Percentiles rank a stretch among this genome's conserved stretches.
These are phyloP conservation scores for Gastrophysa polygoni DNA, from an alignment of 2,888 invertebrate genomes.

Conservation along the genomic window DNA sequence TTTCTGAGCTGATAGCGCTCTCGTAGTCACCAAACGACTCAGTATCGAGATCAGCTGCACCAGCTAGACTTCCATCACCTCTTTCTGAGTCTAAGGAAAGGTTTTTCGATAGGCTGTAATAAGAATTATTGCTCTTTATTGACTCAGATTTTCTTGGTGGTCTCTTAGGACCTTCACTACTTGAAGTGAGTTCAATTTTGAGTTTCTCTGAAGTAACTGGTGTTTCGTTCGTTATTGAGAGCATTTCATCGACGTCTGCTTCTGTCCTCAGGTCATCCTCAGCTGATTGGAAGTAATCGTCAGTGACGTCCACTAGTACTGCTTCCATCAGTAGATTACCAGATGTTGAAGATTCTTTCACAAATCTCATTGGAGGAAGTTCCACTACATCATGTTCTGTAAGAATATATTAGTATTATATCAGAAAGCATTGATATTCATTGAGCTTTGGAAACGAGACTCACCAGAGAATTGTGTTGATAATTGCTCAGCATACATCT, in stretches of 20 bases:
- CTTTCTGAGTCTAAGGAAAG: conserved; percentile 65
- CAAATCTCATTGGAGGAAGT: conserved; percentile 84
- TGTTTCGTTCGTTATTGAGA: conserved; percentile 80
- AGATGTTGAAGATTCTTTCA: conserved; percentile 87
- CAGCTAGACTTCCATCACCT: conserved; percentile 58
- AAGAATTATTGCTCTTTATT: conserved; percentile 60
- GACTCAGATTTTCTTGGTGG: conserved; percentile 71
- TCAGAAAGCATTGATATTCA: not conserved
- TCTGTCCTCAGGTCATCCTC: conserved; percentile 87
- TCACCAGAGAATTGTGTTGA: conserved; percentile 81
- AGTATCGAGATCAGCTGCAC: conserved; percentile 63
- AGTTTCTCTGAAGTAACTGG: conserved; percentile 63
- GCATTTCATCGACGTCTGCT: conserved; percentile 80
- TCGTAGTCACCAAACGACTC: conserved; percentile 72
- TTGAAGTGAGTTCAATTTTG: conserved; percentile 58
- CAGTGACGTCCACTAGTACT: conserved; percentile 86
- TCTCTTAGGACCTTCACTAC: conserved; percentile 66
- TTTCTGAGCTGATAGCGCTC: conserved; percentile 66
- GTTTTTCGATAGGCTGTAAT: conserved; percentile 68
- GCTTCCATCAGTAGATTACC: conserved; percentile 91
- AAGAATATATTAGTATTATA: conserved; percentile 26
- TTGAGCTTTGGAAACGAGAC: not conserved
- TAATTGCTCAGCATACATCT: conserved; percentile 93
- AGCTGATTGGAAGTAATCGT: conserved; percentile 80
- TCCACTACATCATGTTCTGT: conserved; percentile 83